These are phyloP conservation scores for Liolophura sinensis DNA, from an alignment of 1,140 invertebrate species.

Conservation along the genomic window DNA sequence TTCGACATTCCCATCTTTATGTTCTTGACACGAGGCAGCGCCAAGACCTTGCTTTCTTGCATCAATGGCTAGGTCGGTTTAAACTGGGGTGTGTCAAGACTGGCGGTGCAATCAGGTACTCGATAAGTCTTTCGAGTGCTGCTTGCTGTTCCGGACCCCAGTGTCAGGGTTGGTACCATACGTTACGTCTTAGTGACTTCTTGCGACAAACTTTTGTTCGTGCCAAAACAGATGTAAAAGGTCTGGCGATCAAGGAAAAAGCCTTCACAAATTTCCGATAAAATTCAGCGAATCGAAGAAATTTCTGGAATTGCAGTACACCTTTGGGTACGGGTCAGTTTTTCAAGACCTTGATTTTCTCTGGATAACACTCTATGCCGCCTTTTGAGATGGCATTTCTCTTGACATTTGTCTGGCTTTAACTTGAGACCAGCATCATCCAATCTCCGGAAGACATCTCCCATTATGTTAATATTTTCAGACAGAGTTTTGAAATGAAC, in stretches of 20 bases:
- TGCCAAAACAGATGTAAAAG: conserved; percentile 6
- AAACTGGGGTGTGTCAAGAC: conserved; percentile 20
- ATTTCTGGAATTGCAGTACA: conserved; percentile 16
- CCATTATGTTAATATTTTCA: no score
- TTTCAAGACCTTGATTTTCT: conserved; percentile 21
- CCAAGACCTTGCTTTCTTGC: conserved; percentile 26
- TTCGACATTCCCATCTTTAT: conserved; percentile 17
- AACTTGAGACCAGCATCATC: conserved; percentile 53
- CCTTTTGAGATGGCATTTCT: conserved; percentile 59
- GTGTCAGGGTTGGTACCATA: conserved; percentile 10
- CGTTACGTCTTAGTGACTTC: conserved; percentile 10
- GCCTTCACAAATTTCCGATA: conserved; percentile 17
- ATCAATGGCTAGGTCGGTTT: conserved; percentile 23
- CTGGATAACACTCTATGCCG: conserved; percentile 63
- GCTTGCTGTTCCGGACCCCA: conserved; percentile 20
- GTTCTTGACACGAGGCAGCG: conserved; percentile 32
- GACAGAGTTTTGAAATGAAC: no score
- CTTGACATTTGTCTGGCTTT: conserved; percentile 62
- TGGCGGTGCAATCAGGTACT: conserved; percentile 14
- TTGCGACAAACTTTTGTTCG: no score
- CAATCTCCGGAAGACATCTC: no score
- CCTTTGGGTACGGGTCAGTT: conserved; percentile 13
- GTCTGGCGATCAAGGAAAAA: conserved; percentile 22
- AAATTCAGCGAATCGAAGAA: conserved; percentile 21
- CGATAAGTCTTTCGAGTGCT: conserved; percentile 22